Conservation (phyloP, 1,140 invertebrate genomes). For the Heliothis virescens region DNA sequence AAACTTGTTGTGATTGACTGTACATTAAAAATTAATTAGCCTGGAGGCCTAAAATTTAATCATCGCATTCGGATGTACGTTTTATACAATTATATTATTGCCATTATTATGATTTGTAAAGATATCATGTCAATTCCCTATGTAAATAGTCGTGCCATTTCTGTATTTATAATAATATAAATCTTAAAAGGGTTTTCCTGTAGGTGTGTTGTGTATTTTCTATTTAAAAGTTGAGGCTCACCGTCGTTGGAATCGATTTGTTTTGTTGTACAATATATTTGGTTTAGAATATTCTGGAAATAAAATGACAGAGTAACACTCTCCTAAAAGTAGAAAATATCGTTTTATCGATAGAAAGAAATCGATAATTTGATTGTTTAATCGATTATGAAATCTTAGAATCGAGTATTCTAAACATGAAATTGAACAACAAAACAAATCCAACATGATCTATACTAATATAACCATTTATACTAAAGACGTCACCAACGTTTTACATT, state of each 20-base stretch:
- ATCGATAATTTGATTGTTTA: background rate
- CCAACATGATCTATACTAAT: conserved; percentile 23
- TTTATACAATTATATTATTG: conserved; percentile 48
- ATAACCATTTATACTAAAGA: conserved; percentile 48
- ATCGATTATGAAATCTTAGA: background rate
- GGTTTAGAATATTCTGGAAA: background rate
- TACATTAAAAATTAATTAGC: conserved; percentile 51
- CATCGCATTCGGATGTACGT: conserved; percentile 45
- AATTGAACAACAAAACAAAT: conserved; percentile 22
- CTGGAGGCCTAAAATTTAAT: conserved; percentile 58
- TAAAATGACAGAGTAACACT: too few relatives aligned
- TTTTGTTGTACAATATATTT: conserved; percentile 31
- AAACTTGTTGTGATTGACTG: conserved; percentile 47
- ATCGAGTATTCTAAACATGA: background rate
- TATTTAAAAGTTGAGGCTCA: conserved; percentile 64
- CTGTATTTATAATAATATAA: conserved; percentile 65
- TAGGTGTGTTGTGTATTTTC: conserved; percentile 71
- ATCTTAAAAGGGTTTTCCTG: conserved; percentile 66
- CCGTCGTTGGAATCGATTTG: conserved; percentile 15
- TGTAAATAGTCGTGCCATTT: conserved; percentile 84
- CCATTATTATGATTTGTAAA: conserved; percentile 61
- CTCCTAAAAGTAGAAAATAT: background rate
- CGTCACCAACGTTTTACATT: conserved; percentile 54
- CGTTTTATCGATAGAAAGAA: background rate
- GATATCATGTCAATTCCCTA: conserved; percentile 81